A percentile compares a stretch with the other conserved stretches of the same genome.
Evolutionary conservation across 2,888 invertebrate species (phyloP).

Genomic region (Alsophila aescularia): DNA sequence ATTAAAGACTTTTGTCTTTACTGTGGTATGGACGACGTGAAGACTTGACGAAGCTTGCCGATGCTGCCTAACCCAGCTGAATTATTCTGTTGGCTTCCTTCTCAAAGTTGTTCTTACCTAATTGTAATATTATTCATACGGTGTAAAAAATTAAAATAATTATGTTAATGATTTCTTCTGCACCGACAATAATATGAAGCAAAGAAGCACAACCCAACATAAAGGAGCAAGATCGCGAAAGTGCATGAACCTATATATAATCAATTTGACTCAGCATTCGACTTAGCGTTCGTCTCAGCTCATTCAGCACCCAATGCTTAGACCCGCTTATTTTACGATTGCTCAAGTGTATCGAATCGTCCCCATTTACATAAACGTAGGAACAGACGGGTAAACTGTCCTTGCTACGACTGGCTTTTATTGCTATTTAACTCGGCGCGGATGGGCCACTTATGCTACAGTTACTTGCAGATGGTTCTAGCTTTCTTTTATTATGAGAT

Average conservation of each 20-base stretch:
- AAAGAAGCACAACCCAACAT: too few species aligned
- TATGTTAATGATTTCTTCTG: too few species aligned
- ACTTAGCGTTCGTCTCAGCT: neutral
- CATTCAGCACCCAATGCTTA: slow-evolving; percentile 7
- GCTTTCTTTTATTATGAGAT: slow-evolving; percentile 13
- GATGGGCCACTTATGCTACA: slow-evolving; percentile 34
- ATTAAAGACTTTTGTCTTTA: too few species aligned
- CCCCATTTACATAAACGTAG: slow-evolving; percentile 53
- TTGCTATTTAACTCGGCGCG: slow-evolving; percentile 46
- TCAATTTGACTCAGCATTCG: slow-evolving; percentile 3
- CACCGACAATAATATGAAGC: too few species aligned
- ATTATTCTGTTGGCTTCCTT: too few species aligned
- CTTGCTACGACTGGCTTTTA: slow-evolving; percentile 45
- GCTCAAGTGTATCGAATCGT: slow-evolving; percentile 48
- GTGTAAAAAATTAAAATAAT: too few species aligned
- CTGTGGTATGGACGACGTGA: too few species aligned
- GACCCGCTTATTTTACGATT: slow-evolving; percentile 44
- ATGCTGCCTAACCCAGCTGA: too few species aligned
- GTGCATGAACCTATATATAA: neutral
- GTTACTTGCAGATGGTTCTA: slow-evolving; percentile 24
- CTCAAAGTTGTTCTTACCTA: too few species aligned
- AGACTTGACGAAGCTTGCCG: too few species aligned
- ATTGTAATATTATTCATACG: too few species aligned
- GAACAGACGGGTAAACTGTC: slow-evolving; percentile 26
- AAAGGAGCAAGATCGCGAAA: too few species aligned